Evolutionary conservation across 2,113 vertebrate species (phyloP), one percentile per base, ranked within the genome.

Genomic region (Thymallus thymallus): DNA sequence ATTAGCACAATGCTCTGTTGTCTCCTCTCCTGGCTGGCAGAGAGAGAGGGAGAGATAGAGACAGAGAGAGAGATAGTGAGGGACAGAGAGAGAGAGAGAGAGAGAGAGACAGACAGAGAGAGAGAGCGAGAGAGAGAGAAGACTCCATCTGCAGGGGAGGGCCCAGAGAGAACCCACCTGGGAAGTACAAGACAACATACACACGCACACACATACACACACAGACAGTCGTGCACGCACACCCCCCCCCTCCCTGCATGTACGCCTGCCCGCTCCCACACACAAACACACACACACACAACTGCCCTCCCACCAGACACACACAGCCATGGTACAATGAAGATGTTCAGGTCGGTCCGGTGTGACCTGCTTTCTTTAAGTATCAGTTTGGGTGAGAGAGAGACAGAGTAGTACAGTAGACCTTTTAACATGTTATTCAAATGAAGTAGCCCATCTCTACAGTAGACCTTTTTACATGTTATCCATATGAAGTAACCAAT

Each of bases 281-380:
- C 48, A 51, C 46, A 55, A 45, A 48, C 5, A 5, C 30, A 32
- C 48, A 51, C 48, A 51, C 46, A 55, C 60, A 48, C 5, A 5
- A 6, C 32, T 41, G 35, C 35, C 7, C 32, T 6, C 32, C 32
- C 32, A 41, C 35, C 35, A 10, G 16, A 55, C 14, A 55, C 16
- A 55, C 48, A 55, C 6, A 20, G 9, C 35, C 51, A 55, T 4
- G 32, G 64, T 20, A 72, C 71, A 58, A 60, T 77, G 75, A 72
- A 63, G 81, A 72, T 69, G 12, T 78, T 85, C 88, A 66, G 18
- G 85, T 82, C 69, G 18, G 82, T 70, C 85, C 76, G 46, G 89
- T 80, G 60, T 46, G 65, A 80, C n/a, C 45, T 56, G 41, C 79
- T 77, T 78, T 56, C 41, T 13, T 71, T 48, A 18, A 71, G 81